phyloP scores from a whole-genome alignment of 2,888 invertebrate genomes.

The Hartigia nigra region DNA sequence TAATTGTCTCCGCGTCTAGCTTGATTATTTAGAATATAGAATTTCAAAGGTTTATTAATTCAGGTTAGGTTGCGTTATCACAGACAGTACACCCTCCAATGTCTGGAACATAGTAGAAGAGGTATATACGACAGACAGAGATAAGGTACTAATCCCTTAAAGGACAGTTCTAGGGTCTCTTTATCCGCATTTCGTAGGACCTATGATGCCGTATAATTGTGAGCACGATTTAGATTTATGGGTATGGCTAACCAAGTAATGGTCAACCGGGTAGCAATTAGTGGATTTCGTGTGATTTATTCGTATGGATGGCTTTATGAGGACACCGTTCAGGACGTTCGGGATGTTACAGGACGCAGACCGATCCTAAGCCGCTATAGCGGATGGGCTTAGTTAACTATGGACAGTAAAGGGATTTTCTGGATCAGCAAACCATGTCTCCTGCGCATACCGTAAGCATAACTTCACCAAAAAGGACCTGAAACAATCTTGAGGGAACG shows the following conservation, averaged over 20 bases:
- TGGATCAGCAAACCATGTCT: slow-evolving; percentile 30
- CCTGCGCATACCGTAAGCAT: background rate
- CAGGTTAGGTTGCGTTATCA: background rate
- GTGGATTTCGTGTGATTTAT: slow-evolving; percentile 37
- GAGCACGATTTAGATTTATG: slow-evolving; percentile 31
- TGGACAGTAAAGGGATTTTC: slow-evolving; percentile 42
- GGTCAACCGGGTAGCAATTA: slow-evolving; percentile 31
- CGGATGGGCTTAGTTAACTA: slow-evolving; percentile 35
- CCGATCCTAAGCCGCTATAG: slow-evolving; percentile 34
- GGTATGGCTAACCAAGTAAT: background rate
- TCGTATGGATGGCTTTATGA: slow-evolving; percentile 34
- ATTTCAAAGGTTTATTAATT: background rate
- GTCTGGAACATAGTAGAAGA: background rate
- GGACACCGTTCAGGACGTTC: slow-evolving; percentile 8
- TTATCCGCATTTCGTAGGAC: background rate
- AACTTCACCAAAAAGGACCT: background rate
- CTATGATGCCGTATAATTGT: background rate
- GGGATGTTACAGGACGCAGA: background rate
- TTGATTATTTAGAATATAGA: background rate
- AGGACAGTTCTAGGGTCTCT: background rate
- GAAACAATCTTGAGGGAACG: background rate
- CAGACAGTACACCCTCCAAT: background rate
- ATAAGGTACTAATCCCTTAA: background rate
- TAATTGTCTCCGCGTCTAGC: background rate
- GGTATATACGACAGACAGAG: background rate